Evolutionary conservation across 2,797 vertebrate genomes (phyloP).

Genomic region (Pogoniulus pusillus): DNA sequence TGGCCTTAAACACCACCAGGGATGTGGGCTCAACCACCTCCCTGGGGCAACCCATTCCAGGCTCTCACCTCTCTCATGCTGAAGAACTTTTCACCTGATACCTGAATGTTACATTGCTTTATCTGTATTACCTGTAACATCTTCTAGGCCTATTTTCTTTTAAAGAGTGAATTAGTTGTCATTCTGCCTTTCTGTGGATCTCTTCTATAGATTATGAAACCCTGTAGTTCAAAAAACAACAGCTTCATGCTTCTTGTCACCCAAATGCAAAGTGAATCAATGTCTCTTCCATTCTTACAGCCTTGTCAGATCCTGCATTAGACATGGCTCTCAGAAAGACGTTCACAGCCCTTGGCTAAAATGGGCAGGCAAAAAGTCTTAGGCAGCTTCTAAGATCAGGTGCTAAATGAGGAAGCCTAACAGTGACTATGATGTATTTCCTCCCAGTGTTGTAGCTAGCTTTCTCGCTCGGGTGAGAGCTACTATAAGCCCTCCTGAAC

Average conservation of each 20-base stretch:
- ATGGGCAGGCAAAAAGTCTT: background rate
- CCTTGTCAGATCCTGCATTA: background rate
- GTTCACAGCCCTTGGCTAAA: constrained; percentile 16
- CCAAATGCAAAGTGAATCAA: background rate
- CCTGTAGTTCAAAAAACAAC: background rate
- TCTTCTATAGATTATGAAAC: background rate
- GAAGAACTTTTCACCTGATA: constrained; percentile 26
- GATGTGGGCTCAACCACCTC: no score
- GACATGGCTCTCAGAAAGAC: background rate
- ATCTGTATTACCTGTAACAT: background rate
- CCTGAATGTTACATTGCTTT: background rate
- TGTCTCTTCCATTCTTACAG: background rate
- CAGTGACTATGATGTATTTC: background rate
- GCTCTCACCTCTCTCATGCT: no score
- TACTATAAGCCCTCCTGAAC: background rate
- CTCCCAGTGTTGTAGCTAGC: background rate
- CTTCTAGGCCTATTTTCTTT: constrained; percentile 1
- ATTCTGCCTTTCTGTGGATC: background rate
- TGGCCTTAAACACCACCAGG: no score
- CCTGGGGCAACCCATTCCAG: no score
- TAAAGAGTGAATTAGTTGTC: background rate
- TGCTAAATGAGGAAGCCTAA: background rate
- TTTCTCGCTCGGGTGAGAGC: background rate
- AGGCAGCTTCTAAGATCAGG: background rate
- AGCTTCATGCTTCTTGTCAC: background rate